These are phyloP conservation scores for Drosophila pachea DNA, from an alignment of 1,140 invertebrate genomes.

Conservation along the genomic window DNA sequence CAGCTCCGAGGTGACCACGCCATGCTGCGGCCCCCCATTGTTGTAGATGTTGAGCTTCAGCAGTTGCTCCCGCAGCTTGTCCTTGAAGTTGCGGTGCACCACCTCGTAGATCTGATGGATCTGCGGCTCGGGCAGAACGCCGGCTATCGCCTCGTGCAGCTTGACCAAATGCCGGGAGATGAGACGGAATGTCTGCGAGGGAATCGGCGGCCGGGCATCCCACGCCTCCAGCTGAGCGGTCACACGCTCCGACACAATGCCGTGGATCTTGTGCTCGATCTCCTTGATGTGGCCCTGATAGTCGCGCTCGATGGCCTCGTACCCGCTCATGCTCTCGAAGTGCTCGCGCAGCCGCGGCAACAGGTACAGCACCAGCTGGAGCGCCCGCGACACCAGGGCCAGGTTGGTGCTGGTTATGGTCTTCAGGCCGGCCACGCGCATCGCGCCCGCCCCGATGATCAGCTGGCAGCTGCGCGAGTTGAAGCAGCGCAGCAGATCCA, in stretches of 20 bases:
- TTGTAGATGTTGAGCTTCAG: slow-evolving; percentile 93
- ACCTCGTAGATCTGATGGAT: slow-evolving; percentile 87
- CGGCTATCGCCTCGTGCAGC: slow-evolving; percentile 93
- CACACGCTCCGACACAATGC: slow-evolving; percentile 92
- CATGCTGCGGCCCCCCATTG: slow-evolving; percentile 97
- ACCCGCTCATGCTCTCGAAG: slow-evolving; percentile 81
- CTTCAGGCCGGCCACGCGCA: slow-evolving; percentile 95
- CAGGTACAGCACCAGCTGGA: slow-evolving; percentile 89
- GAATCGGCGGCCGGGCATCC: slow-evolving; percentile 96
- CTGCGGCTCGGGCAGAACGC: slow-evolving; percentile 87
- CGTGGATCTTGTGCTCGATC: slow-evolving; percentile 93
- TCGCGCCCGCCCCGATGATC: slow-evolving; percentile 95
- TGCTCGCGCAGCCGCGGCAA: slow-evolving; percentile 85
- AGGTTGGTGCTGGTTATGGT: slow-evolving; percentile 97
- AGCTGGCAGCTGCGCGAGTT: slow-evolving; percentile 96
- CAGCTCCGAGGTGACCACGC: slow-evolving; percentile 95
- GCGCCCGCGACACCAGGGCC: slow-evolving; percentile 92
- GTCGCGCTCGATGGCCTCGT: slow-evolving; percentile 87
- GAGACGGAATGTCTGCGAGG: slow-evolving; percentile 93
- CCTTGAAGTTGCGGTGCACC: slow-evolving; percentile 93
- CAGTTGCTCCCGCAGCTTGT: slow-evolving; percentile 90
- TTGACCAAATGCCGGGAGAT: slow-evolving; percentile 95
- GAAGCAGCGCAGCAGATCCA: slow-evolving; percentile 93
- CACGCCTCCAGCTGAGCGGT: slow-evolving; percentile 88
- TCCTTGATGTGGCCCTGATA: slow-evolving; percentile 93